Percentiles rank a stretch among this genome's conserved stretches.
phyloP scores from a whole-genome alignment of 2,797 vertebrate species.

The Loriculus beryllinus region DNA sequence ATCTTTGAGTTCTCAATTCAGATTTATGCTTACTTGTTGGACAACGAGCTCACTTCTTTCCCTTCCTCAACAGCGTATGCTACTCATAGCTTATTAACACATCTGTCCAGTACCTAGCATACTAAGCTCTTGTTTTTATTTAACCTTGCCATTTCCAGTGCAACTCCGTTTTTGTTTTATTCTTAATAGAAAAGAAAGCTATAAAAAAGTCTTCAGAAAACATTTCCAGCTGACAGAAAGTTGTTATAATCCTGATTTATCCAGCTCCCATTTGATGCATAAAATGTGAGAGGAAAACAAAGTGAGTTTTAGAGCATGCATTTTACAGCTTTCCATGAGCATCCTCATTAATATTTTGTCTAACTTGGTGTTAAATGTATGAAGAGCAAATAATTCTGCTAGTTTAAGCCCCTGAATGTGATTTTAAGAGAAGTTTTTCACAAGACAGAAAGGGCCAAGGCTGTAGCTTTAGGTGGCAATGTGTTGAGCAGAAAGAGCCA shows the following conservation, averaged over 20 bases:
- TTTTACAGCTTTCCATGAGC: background rate
- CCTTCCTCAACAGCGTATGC: background rate
- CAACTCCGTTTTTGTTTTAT: background rate
- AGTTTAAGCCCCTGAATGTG: background rate
- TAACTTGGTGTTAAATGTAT: background rate
- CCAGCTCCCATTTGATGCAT: background rate
- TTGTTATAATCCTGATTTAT: background rate
- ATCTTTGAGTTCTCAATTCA: background rate
- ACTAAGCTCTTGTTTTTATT: background rate
- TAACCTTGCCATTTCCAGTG: background rate
- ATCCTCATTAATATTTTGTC: background rate
- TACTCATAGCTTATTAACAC: background rate
- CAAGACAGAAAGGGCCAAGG: background rate
- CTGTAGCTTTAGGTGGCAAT: background rate
- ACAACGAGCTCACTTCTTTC: background rate
- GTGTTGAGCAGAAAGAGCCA: background rate
- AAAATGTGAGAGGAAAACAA: background rate
- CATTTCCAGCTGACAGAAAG: background rate
- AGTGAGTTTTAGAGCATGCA: background rate
- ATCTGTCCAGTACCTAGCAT: background rate
- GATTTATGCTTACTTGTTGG: background rate
- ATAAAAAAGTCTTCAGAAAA: background rate
- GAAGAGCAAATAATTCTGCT: background rate
- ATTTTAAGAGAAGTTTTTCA: background rate
- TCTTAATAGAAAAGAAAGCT: background rate